phyloP scores from a whole-genome alignment of 2,797 vertebrate species.

The Fundulus diaphanus region DNA sequence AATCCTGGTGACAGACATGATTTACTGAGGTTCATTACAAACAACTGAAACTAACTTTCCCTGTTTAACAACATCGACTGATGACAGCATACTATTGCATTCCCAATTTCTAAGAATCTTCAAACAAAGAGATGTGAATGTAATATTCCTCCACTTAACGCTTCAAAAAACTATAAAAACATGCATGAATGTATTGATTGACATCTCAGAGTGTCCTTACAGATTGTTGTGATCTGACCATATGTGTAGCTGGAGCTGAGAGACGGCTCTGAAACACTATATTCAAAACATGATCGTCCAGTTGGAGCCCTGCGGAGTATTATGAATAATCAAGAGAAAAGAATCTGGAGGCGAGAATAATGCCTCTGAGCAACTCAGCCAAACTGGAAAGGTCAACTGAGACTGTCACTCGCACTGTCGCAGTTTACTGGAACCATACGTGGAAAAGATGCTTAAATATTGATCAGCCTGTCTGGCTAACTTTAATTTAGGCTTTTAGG shows the following conservation, averaged over 20 bases:
- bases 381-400: slow-evolving; percentile 16
- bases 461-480: not conserved
- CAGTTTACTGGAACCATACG: slow-evolving; percentile 3
- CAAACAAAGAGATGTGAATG: slow-evolving; percentile 5
- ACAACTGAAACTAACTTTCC: slow-evolving; percentile 58
- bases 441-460: not conserved
- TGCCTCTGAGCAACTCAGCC: slow-evolving; percentile 6
- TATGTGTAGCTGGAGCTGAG: slow-evolving; percentile 43
- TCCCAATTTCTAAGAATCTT: not conserved
- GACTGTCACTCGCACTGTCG: slow-evolving; percentile 3
- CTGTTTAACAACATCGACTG: slow-evolving; percentile 9
- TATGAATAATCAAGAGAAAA: slow-evolving; percentile 51
- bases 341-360: slow-evolving; percentile 10
- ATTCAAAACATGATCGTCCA: slow-evolving; percentile 40
- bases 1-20: slow-evolving; percentile 65
- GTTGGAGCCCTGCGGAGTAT: slow-evolving; percentile 32
- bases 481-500: not conserved
- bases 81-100: not conserved
- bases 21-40: slow-evolving; percentile 70
- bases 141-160: slow-evolving; percentile 3
- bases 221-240: slow-evolving; percentile 46
- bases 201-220: slow-evolving; percentile 29
- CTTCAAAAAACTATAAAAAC: slow-evolving; percentile 9
- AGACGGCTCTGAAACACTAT: slow-evolving; percentile 53
- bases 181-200: slow-evolving; percentile 17